Evolutionary conservation across 2,797 vertebrate genomes (phyloP).

Genomic region (Lepilemur septentrionalis): DNA sequence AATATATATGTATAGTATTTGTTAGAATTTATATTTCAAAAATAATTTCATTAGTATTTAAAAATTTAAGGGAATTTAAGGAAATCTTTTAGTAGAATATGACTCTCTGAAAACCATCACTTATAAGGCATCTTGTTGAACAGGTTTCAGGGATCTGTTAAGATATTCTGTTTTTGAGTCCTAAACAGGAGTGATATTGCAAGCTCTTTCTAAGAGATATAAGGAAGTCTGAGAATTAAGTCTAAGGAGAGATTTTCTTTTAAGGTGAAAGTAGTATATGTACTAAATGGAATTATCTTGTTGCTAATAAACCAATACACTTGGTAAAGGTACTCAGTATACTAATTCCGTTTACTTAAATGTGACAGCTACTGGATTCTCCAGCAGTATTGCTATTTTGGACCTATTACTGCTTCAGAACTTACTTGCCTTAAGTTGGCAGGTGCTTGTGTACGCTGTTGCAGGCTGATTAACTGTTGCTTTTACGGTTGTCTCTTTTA

Average conservation of each 20-base stretch:
- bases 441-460: background rate
- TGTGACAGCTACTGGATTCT: background rate
- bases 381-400: background rate
- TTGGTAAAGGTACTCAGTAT: background rate
- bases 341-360: background rate
- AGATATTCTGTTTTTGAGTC: background rate
- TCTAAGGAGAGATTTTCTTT: background rate
- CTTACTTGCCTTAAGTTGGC: background rate
- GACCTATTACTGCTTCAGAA: background rate
- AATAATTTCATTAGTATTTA: background rate
- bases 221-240: background rate
- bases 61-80: background rate
- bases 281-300: background rate
- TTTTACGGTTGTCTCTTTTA: constrained; percentile 35
- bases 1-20: background rate
- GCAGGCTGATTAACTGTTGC: background rate
- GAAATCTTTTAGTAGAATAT: background rate
- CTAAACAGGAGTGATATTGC: background rate
- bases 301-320: background rate
- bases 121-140: background rate
- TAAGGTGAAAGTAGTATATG: background rate
- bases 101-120: background rate
- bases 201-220: background rate
- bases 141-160: background rate
- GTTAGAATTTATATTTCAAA: background rate